Evolutionary conservation across 2,797 vertebrate species (phyloP).

Genomic region (Melanogrammus aeglefinus): DNA sequence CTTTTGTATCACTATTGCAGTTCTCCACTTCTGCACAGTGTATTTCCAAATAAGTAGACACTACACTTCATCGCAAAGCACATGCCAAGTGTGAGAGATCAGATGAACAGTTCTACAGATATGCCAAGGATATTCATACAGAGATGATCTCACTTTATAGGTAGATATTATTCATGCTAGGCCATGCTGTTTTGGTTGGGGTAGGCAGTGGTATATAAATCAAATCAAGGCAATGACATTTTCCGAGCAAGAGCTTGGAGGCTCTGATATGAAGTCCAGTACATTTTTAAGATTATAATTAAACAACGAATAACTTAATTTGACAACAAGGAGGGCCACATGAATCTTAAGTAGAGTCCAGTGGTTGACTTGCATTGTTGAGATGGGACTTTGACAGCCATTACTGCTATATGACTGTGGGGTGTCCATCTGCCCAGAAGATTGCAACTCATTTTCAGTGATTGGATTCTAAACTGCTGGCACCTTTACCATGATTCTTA

Average conservation of each 20-base stretch:
- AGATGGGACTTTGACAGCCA: constrained; percentile 46
- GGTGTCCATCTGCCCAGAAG: constrained; percentile 56
- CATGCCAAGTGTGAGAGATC: no score
- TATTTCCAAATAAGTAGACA: no score
- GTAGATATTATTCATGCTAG: background rate
- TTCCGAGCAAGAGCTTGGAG: background rate
- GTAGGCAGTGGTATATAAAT: background rate
- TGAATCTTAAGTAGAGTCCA: constrained; percentile 50
- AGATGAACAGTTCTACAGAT: no score
- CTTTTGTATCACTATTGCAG: no score
- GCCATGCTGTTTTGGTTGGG: background rate
- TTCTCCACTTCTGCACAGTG: no score
- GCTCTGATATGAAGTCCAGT: background rate
- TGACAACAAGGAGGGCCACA: constrained; percentile 27
- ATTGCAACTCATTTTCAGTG: constrained; percentile 29
- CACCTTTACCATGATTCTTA: constrained; percentile 41
- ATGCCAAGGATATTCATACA: no score
- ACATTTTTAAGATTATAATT: constrained; percentile 12
- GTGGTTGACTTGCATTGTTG: constrained; percentile 30
- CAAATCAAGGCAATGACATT: background rate
- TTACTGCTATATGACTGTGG: constrained; percentile 23
- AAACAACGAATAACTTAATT: constrained; percentile 37
- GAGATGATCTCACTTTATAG: no score
- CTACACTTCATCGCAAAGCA: no score
- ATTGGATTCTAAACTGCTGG: constrained; percentile 39